Evolutionary conservation across 2,888 invertebrate species (phyloP).

Genomic region (Gari tellinella): DNA sequence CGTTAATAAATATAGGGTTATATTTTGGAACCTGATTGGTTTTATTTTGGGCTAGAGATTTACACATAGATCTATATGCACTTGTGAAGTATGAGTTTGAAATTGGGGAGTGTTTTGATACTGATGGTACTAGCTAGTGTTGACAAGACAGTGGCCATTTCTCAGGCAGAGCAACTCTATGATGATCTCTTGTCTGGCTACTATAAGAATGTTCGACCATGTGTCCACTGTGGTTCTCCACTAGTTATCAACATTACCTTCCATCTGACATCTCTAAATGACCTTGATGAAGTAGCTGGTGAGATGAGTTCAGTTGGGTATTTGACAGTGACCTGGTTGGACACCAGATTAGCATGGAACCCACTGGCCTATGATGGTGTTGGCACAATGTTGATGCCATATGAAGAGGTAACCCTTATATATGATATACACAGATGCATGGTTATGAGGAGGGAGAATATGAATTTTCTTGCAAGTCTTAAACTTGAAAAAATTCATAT

Average conservation of each 20-base stretch:
- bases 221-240: neutral
- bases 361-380: conserved; percentile 22
- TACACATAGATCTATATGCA: too few species aligned
- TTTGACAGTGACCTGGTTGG: conserved; percentile 30
- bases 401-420: conserved; percentile 17
- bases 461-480: too few species aligned
- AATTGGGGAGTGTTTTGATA: too few species aligned
- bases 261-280: conserved; percentile 33
- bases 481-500: too few species aligned
- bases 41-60: too few species aligned
- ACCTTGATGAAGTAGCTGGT: conserved; percentile 29
- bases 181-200: conserved; percentile 9
- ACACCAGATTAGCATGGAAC: conserved; percentile 38
- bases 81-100: too few species aligned
- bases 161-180: conserved; percentile 16
- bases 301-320: conserved; percentile 34
- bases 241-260: conserved; percentile 20
- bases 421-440: too few species aligned
- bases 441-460: too few species aligned
- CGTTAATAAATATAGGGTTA: too few species aligned
- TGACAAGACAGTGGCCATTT: neutral
- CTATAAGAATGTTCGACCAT: conserved; percentile 4
- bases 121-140: too few species aligned
- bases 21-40: too few species aligned
- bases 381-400: conserved; percentile 17